Base-by-base conservation (phyloP, 1,140 invertebrate species). In the Euglossa dilemma region DNA sequence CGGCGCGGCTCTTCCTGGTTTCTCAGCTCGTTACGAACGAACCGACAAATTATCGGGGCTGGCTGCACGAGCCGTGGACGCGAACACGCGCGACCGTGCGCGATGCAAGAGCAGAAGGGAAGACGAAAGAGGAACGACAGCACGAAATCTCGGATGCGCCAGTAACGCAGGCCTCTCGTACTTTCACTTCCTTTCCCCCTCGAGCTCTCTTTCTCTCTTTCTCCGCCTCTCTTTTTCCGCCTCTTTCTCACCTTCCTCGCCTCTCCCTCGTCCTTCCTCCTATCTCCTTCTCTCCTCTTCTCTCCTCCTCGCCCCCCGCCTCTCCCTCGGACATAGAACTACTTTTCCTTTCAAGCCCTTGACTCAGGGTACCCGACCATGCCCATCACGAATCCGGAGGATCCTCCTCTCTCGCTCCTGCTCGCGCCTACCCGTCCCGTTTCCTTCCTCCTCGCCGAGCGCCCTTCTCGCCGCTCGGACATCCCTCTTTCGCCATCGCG, bases 281-380 rank as follows among this genome's bases (percentile, higher is more conserved):
- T 77, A 73, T 73, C 23, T 56, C 69, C 80, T 72, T 63, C 47
- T 57, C 83, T 28, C 61, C 14, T n/a, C n/a, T n/a, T n/a, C 67
- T 70, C n/a, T 45, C 79, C 92, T 91, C 86, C 86, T 89, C 92
- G 52, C 69, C 52, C 61, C 36, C 91, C 92, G 91, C 90, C 90
- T 91, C 93, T 92, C 91, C 92, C 91, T 86, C 74, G 52, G 90
- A 91, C 93, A 94, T 94, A 94, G 93, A 91, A 93, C 93, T 93
- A 94, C 94, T 94, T 94, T 94, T 94, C 93, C 94, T 94, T 94
- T 94, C 94, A 94, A 91, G 91, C 93, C 94, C 94, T 94, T 93
- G 91, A 85, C 89, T 89, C 86, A 70, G 83, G 73, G 70, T 28
- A 20, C 88, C 84, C 89, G 89, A 90, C 87, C 89, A 88, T 89